Percentiles rank a stretch among this genome's conserved stretches.
These are phyloP conservation scores for Xestoiulus laeticollis DNA, from an alignment of 2,888 invertebrate genomes.

Conservation along the genomic window DNA sequence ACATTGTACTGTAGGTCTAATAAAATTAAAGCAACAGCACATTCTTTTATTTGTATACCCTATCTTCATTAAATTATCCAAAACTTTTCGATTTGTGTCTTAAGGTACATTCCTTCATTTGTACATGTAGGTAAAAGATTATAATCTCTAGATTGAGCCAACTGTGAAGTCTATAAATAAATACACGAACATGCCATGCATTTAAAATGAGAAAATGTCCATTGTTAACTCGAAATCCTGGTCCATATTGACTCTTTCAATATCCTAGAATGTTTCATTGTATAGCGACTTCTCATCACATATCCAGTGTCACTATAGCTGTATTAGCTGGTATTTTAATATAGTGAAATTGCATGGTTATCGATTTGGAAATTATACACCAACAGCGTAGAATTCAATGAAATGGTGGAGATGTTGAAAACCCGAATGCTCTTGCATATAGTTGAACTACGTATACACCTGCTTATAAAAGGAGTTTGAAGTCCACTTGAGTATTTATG, in stretches of 20 bases:
- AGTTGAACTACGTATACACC: no score
- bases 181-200: background rate
- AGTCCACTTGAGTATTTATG: no score
- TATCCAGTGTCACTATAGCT: background rate
- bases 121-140: background rate
- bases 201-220: background rate
- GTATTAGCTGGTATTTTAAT: background rate
- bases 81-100: background rate
- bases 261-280: background rate
- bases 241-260: background rate
- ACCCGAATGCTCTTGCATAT: background rate
- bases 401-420: background rate
- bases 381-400: background rate
- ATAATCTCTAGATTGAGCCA: background rate
- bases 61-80: background rate
- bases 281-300: background rate
- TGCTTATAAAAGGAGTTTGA: no score
- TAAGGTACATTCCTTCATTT: background rate
- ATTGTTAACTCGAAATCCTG: background rate
- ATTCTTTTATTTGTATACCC: background rate
- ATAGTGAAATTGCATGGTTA: background rate
- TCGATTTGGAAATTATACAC: background rate
- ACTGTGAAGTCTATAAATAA: background rate
- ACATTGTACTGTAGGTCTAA: no score
- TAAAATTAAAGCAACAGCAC: no score